phyloP scores from a whole-genome alignment of 2,113 vertebrate species.

The Scomber colias region DNA sequence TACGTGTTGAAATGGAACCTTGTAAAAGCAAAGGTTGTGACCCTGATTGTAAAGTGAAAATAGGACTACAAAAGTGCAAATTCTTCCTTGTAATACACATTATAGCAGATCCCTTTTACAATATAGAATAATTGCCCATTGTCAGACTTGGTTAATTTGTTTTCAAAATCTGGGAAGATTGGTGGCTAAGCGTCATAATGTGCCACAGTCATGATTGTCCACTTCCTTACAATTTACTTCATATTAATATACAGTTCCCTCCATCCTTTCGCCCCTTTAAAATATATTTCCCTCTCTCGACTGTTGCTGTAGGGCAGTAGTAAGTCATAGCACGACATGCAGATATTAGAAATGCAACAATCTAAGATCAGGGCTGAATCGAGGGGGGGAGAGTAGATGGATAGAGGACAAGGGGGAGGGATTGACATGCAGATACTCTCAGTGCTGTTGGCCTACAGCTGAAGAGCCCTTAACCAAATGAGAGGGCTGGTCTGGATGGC shows the following conservation, averaged over 20 bases:
- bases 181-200: background rate
- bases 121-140: background rate
- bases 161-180: slow-evolving; percentile 2
- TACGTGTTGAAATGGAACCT: slow-evolving; percentile 63
- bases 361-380: slow-evolving; percentile 39
- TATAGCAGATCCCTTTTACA: background rate
- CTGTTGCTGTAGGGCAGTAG: slow-evolving; percentile 42
- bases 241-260: background rate
- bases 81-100: slow-evolving; percentile 34
- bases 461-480: slow-evolving; percentile 73
- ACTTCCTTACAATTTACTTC: background rate
- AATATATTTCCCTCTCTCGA: slow-evolving; percentile 12
- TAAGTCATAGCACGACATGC: slow-evolving; percentile 53
- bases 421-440: slow-evolving; percentile 60
- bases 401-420: slow-evolving; percentile 37
- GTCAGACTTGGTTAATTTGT: background rate
- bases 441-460: slow-evolving; percentile 54
- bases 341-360: slow-evolving; percentile 59
- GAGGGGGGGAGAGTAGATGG: background rate
- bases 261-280: background rate
- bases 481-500: slow-evolving; percentile 56
- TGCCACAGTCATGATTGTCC: background rate
- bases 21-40: slow-evolving; percentile 65
- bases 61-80: slow-evolving; percentile 37
- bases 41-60: slow-evolving; percentile 62